Evolutionary conservation across 2,797 vertebrate genomes (phyloP).

Genomic region (Hydrolagus colliei): DNA sequence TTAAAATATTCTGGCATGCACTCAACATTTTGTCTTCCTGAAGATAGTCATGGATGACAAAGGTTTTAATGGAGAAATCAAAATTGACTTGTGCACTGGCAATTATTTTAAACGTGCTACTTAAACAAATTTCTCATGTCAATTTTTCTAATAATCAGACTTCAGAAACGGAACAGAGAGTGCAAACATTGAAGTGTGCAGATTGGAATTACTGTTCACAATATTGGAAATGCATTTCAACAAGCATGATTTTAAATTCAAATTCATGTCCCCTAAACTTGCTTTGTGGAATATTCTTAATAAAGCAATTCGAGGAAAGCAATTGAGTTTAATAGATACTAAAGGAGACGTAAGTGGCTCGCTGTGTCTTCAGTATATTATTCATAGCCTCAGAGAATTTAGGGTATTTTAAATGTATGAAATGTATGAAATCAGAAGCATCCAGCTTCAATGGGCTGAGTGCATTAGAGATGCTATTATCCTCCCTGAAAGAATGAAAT

Average conservation of each 20-base stretch:
- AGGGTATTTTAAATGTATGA: not conserved
- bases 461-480: not conserved
- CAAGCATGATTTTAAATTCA: not conserved
- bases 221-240: not conserved
- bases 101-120: not conserved
- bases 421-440: not conserved
- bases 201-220: not conserved
- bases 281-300: not conserved
- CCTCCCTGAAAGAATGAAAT: not conserved
- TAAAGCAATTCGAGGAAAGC: not conserved
- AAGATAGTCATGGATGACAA: not conserved
- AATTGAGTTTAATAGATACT: not conserved
- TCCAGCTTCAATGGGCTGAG: not conserved
- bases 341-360: not conserved
- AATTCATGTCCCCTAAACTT: not conserved
- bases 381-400: not conserved
- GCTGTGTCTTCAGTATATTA: not conserved
- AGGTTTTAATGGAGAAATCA: not conserved
- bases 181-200: not conserved
- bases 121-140: not conserved
- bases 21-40: not conserved
- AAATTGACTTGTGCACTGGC: not conserved
- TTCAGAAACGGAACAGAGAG: not conserved
- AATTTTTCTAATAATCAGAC: not conserved
- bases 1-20: not conserved